Evolutionary conservation across 1,140 invertebrate species (phyloP), one percentile per base, ranked within the genome.

Genomic region (Caenorhabditis inopinata): DNA sequence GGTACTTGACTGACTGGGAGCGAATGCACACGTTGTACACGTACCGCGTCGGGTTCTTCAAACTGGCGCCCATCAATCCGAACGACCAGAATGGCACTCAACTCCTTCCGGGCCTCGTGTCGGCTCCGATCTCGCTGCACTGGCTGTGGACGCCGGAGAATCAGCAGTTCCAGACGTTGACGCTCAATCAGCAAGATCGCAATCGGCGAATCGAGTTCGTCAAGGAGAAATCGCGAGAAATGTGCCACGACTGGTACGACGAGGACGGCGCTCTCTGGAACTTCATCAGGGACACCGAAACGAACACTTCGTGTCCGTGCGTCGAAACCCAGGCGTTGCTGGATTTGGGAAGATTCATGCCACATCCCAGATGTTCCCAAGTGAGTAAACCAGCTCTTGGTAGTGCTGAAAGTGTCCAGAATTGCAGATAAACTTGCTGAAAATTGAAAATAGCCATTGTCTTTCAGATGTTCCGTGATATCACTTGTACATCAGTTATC

Each of bases 61-160:
- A 88, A 58, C 62, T 88, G 62, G 87, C 87, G 3, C 87, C 84
- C 12, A 83, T 85, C 27, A 45, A 74, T 35, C 32, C 83, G 1
- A 84, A 80, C 29, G 79, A 48, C 38, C 11, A 16, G 14, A 76
- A 46, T 14, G 35, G 62, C 58, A 42, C 75, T 76, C 47, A 42
- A 47, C 80, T 81, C 38, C 35, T 76, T 11, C 85, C 49, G 18
- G 85, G 85, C 23, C 82, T 88, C 38, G 87, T 88, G 4, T 88
- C 87, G n/a, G 84, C 87, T n/a, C 87, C 87, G 27, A 87, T 88
- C 47, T 88, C 87, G 11, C 79, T 88, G 18, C 87, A 88, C 62
- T 88, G 87, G 87, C 74, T 88, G 23, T 88, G 87, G 87, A 88
- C 87, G 18, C 83, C 83, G 16, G 79, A 87, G n/a, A 88, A 88